phyloP scores from a whole-genome alignment of 30 jellyfish, hydroid and myxozoan genomes.

The Hydractinia symbiolongicarpus region DNA sequence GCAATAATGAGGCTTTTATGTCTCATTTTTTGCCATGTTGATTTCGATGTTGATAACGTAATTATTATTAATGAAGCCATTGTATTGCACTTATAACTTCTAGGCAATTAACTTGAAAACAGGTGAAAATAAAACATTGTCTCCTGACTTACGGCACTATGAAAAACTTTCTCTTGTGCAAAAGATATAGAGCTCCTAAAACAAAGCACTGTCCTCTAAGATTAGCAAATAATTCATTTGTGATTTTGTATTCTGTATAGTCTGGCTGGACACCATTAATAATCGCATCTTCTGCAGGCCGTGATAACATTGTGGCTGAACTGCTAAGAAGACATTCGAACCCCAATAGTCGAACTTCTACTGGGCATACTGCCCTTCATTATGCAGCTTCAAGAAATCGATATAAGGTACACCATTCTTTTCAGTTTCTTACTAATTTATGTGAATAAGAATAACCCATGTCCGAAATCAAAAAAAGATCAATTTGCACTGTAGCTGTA shows the following conservation, averaged over 20 bases:
- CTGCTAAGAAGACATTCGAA: constrained; percentile 53
- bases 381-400: constrained; percentile 88
- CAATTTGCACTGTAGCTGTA: no score
- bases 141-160: not conserved
- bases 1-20: no score
- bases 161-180: not conserved
- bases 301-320: constrained; percentile 38
- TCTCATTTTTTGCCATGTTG: no score
- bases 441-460: not conserved
- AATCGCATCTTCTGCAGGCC: constrained; percentile 94
- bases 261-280: constrained; percentile 96
- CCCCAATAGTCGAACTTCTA: constrained; percentile 40
- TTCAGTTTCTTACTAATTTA: not conserved
- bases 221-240: not conserved
- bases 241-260: constrained; percentile 27
- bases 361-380: constrained; percentile 85
- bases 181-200: not conserved
- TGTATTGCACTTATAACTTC: no score
- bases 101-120: no score
- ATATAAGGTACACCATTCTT: constrained; percentile 28
- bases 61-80: no score
- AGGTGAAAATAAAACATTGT: no score
- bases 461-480: no score
- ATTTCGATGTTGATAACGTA: no score
- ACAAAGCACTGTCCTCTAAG: not conserved